phyloP scores from a whole-genome alignment of 2,797 vertebrate species.

The Notolabrus celidotus region DNA sequence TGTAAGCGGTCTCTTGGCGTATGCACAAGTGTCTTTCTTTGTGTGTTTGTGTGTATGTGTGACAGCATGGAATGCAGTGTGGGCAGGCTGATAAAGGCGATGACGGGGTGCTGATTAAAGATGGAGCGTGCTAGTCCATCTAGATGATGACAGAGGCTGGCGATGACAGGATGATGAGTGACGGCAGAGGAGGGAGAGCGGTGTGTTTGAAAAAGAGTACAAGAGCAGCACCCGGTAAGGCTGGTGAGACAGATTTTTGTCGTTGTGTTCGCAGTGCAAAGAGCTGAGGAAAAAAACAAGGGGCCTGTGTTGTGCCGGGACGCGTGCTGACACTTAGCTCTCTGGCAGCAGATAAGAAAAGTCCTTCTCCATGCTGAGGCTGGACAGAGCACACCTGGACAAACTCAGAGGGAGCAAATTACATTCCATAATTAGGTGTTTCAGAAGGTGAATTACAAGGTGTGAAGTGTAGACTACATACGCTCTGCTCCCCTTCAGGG shows the following conservation, averaged over 20 bases:
- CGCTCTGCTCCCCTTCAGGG: conserved; percentile 39
- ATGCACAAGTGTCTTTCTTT: conserved; percentile 15
- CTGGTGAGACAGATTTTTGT: conserved; percentile 59
- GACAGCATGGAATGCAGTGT: conserved; percentile 70
- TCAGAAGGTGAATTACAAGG: conserved; percentile 65
- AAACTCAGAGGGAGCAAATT: conserved; percentile 53
- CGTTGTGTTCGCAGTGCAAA: conserved; percentile 46
- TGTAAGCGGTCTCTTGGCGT: conserved; percentile 40
- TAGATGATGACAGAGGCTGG: conserved; percentile 76
- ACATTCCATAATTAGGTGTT: conserved; percentile 67
- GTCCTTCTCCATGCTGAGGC: conserved; percentile 41
- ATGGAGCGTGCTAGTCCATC: conserved; percentile 71
- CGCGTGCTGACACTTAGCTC: conserved; percentile 76
- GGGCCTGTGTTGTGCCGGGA: conserved; percentile 61
- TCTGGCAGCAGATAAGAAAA: conserved; percentile 77
- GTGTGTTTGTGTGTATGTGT: conserved; percentile 31
- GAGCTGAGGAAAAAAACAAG: conserved; percentile 63
- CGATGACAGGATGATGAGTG: conserved; percentile 74
- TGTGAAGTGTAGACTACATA: conserved; percentile 62
- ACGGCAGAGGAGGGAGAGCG: conserved; percentile 33
- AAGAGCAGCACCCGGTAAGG: conserved; percentile 25
- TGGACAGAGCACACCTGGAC: conserved; percentile 73
- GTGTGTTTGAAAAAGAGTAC: conserved; percentile 52
- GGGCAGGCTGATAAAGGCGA: conserved; percentile 75
- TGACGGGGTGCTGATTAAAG: conserved; percentile 85